These are phyloP conservation scores for Epinephelus coioides DNA, from an alignment of 2,797 vertebrate genomes.

Conservation along the genomic window DNA sequence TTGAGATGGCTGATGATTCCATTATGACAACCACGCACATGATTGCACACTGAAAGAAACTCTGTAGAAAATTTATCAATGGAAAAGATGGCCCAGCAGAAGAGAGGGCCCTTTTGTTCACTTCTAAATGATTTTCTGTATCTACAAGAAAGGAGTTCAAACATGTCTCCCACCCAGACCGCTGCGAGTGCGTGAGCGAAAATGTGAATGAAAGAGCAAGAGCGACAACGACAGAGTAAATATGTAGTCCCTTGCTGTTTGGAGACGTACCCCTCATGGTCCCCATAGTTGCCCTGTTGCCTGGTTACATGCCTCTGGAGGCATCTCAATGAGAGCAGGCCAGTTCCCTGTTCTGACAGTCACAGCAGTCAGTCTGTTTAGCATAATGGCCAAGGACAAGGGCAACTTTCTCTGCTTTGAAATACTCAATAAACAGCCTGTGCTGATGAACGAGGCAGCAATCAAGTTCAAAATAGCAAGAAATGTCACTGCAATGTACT, in stretches of 20 bases:
- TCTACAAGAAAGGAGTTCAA: constrained; percentile 62
- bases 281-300: constrained; percentile 79
- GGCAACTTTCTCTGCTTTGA: constrained; percentile 67
- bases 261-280: constrained; percentile 71
- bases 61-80: constrained; percentile 65
- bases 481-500: constrained; percentile 25
- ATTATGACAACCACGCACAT: constrained; percentile 67
- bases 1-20: constrained; percentile 45
- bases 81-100: constrained; percentile 55
- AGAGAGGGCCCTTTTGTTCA: constrained; percentile 68
- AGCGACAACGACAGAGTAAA: constrained; percentile 55
- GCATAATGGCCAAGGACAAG: constrained; percentile 74
- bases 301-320: constrained; percentile 81
- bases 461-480: constrained; percentile 53
- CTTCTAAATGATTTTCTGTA: constrained; percentile 69
- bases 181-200: constrained; percentile 35
- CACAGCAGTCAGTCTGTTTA: constrained; percentile 73
- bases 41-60: constrained; percentile 56
- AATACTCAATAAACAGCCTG: constrained; percentile 62
- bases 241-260: constrained; percentile 67
- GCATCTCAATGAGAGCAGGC: constrained; percentile 72
- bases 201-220: constrained; percentile 66
- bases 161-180: constrained; percentile 40
- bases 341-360: constrained; percentile 70
- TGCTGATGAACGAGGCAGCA: constrained; percentile 54